A percentile compares a stretch with the other conserved stretches of the same genome.
Evolutionary conservation across 2,113 vertebrate genomes (phyloP).

Genomic region (Chinchilla lanigera): DNA sequence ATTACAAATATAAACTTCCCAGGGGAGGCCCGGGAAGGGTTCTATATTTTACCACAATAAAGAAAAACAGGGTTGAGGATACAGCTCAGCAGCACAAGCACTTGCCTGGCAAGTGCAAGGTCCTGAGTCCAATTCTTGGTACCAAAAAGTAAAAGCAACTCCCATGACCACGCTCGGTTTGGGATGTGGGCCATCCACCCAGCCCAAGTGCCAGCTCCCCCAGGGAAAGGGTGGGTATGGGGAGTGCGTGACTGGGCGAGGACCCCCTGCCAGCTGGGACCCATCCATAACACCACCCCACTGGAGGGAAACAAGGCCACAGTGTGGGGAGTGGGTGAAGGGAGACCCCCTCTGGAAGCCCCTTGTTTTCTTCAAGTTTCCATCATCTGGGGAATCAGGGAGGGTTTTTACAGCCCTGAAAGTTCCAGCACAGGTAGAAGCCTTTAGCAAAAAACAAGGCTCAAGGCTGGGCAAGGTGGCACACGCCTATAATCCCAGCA

Average conservation of each 20-base stretch:
- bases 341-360: neutral
- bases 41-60: too few species aligned
- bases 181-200: neutral
- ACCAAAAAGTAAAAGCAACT: neutral
- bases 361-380: neutral
- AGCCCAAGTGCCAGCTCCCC: neutral
- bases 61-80: neutral
- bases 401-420: neutral
- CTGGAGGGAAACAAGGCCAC: neutral
- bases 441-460: neutral
- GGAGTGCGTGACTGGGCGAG: neutral
- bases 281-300: too few species aligned
- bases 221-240: neutral
- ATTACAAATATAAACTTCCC: too few species aligned
- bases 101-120: too few species aligned
- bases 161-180: neutral
- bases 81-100: too few species aligned
- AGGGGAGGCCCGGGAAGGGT: too few species aligned
- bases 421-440: neutral
- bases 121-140: too few species aligned
- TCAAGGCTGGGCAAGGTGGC: neutral
- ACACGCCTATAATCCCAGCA: neutral
- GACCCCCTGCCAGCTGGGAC: neutral
- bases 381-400: neutral
- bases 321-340: neutral